A percentile compares a stretch with the other conserved stretches of the same genome.
These are phyloP conservation scores for Tiphia femorata DNA, from an alignment of 2,888 invertebrate species.

Conservation along the genomic window DNA sequence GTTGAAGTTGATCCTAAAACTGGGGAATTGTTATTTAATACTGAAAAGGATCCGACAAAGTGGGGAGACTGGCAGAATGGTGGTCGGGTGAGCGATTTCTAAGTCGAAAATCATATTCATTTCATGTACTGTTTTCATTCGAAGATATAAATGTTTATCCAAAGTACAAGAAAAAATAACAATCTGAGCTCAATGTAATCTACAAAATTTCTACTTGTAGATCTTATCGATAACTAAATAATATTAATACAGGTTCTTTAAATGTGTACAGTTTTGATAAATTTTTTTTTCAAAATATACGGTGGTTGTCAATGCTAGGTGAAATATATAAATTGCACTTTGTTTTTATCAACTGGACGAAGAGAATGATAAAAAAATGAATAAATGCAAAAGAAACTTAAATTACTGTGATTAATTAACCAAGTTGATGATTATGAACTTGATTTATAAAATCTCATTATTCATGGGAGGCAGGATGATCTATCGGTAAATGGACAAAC, in stretches of 20 bases:
- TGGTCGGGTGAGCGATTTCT: slow-evolving; percentile 61
- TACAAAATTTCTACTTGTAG: slow-evolving; percentile 31
- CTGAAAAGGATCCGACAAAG: slow-evolving; percentile 59
- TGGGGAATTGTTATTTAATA: slow-evolving; percentile 51
- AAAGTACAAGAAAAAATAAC: slow-evolving; percentile 26
- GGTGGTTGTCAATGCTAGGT: slow-evolving; percentile 18
- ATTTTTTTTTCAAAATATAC: too few species aligned
- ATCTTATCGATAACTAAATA: slow-evolving; percentile 16
- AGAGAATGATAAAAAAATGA: too few species aligned
- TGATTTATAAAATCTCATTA: too few species aligned
- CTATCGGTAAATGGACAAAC: too few species aligned
- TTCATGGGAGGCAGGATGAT: too few species aligned
- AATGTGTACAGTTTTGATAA: neutral
- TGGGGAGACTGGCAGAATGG: slow-evolving; percentile 63
- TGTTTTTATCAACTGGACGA: neutral
- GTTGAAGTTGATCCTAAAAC: slow-evolving; percentile 52
- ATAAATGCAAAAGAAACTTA: too few species aligned
- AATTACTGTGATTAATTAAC: too few species aligned
- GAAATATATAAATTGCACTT: slow-evolving; percentile 11
- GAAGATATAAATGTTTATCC: slow-evolving; percentile 28
- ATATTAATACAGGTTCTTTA: neutral
- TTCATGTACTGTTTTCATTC: slow-evolving; percentile 18
- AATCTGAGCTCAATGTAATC: slow-evolving; percentile 26
- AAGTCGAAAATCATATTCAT: slow-evolving; percentile 22
- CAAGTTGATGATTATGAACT: too few species aligned